These are phyloP conservation scores for Dreissena polymorpha DNA, from an alignment of 1,140 invertebrate genomes.

Conservation along the genomic window DNA sequence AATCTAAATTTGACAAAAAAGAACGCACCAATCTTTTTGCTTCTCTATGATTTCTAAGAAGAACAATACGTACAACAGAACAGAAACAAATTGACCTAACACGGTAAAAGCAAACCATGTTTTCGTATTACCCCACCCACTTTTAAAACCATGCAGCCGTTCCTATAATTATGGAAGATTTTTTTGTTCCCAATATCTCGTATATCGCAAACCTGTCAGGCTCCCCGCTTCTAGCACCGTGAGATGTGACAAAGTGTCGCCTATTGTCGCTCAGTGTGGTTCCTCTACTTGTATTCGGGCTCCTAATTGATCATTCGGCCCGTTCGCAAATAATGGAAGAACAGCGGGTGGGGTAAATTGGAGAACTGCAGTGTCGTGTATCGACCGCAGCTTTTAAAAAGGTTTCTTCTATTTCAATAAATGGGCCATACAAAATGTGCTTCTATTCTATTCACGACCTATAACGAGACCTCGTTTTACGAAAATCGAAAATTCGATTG, in stretches of 20 bases:
- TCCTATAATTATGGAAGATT: not conserved
- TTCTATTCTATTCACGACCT: slow-evolving; percentile 13
- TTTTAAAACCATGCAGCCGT: not conserved
- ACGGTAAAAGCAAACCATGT: not conserved
- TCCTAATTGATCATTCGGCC: slow-evolving; percentile 41
- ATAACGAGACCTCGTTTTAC: slow-evolving; percentile 24
- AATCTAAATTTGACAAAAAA: too few species aligned
- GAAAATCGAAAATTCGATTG: slow-evolving; percentile 17
- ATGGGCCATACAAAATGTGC: slow-evolving; percentile 17
- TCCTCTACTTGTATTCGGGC: slow-evolving; percentile 20
- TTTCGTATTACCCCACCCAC: not conserved
- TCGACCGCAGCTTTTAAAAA: slow-evolving; percentile 15
- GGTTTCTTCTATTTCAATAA: slow-evolving; percentile 23
- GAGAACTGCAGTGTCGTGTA: slow-evolving; percentile 23
- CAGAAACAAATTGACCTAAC: not conserved
- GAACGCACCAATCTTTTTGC: too few species aligned
- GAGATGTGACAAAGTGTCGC: slow-evolving; percentile 40
- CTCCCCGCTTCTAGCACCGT: slow-evolving; percentile 9
- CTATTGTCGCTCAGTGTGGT: slow-evolving; percentile 14
- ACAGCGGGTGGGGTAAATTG: slow-evolving; percentile 31
- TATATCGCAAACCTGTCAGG: not conserved
- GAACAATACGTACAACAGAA: not conserved
- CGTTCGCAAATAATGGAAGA: slow-evolving; percentile 8
- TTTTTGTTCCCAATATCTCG: too few species aligned
- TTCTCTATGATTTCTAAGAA: too few species aligned